phyloP scores from a whole-genome alignment of 2,797 vertebrate species.

The Leptodactylus fallax region DNA sequence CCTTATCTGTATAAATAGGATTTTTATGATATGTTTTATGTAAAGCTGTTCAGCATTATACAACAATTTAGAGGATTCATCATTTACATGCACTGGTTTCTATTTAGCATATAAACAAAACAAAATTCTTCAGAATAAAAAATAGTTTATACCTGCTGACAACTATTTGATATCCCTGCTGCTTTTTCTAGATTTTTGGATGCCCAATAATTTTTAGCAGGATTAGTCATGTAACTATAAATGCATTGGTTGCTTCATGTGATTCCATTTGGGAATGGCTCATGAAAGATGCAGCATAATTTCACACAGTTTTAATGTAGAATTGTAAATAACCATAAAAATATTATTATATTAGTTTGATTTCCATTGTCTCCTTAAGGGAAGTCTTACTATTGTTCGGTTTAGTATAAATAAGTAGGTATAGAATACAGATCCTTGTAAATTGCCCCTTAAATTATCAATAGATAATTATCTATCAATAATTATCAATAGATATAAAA shows the following conservation, averaged over 20 bases:
- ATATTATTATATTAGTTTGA: too few species aligned
- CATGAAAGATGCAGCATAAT: too few species aligned
- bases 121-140: background rate
- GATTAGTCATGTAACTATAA: conserved; percentile 12
- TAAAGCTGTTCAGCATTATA: background rate
- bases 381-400: too few species aligned
- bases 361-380: too few species aligned
- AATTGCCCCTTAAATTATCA: too few species aligned
- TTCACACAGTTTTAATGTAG: background rate
- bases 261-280: too few species aligned
- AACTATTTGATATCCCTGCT: background rate
- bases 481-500: too few species aligned
- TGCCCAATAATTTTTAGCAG: background rate
- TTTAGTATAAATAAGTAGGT: too few species aligned
- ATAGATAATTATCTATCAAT: too few species aligned
- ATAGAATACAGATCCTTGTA: too few species aligned
- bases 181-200: conserved; percentile 12
- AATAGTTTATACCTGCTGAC: background rate
- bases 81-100: background rate
- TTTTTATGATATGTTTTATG: background rate
- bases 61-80: background rate
- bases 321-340: background rate
- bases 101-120: background rate
- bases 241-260: background rate
- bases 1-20: background rate